Percentiles rank a stretch among this genome's conserved stretches.
These are phyloP conservation scores for Microplitis demolitor DNA, from an alignment of 1,140 invertebrate genomes.

Conservation along the genomic window DNA sequence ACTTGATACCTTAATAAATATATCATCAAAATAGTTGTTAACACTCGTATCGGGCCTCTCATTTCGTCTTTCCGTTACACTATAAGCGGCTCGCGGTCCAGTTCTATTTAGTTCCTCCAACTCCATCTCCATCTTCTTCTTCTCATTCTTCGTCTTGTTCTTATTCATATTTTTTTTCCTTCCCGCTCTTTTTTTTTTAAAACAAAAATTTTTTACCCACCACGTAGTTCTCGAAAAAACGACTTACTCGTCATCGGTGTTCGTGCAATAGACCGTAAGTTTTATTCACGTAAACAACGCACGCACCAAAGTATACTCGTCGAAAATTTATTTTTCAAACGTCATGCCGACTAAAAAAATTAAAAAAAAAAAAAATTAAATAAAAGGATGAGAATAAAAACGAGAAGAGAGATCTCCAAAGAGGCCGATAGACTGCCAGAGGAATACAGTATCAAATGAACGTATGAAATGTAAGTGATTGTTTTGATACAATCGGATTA, in stretches of 20 bases:
- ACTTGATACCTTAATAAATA: no score
- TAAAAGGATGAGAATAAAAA: no score
- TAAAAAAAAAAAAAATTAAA: no score
- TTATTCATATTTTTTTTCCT: not conserved
- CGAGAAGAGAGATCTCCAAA: not conserved
- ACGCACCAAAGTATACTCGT: not conserved
- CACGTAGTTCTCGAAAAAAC: conserved; percentile 6
- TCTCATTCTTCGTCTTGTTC: not conserved
- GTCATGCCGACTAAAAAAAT: not conserved
- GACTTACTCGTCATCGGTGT: not conserved
- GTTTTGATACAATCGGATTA: no score
- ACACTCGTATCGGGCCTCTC: no score
- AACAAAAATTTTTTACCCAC: not conserved
- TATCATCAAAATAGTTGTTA: no score
- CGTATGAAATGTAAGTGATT: not conserved
- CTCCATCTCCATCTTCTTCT: not conserved
- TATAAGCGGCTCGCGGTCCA: no score
- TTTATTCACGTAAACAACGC: conserved; percentile 9
- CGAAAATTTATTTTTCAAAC: conserved; percentile 17
- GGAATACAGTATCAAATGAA: not conserved
- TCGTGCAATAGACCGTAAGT: not conserved
- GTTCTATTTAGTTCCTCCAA: no score
- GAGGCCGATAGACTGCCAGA: not conserved
- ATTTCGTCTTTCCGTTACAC: no score
- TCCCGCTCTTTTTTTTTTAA: not conserved